A percentile compares a stretch with the other conserved stretches of the same genome.
phyloP scores from a whole-genome alignment of 2,113 vertebrate species.

The Eudyptes chrysolophus region DNA sequence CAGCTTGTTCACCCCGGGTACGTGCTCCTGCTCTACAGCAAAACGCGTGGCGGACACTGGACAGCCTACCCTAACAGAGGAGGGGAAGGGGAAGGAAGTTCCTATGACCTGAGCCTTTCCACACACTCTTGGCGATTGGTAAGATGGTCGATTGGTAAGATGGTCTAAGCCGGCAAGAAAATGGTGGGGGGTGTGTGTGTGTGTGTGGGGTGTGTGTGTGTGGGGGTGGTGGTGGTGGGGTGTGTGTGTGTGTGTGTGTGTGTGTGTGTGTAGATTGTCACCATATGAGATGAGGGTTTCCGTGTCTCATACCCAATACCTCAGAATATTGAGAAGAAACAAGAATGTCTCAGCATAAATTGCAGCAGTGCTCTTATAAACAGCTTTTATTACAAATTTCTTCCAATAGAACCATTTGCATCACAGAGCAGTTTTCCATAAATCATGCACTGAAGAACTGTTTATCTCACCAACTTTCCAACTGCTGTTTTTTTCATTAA shows the following conservation, averaged over 20 bases:
- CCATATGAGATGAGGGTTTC: not conserved
- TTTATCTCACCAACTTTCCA: slow-evolving; percentile 23
- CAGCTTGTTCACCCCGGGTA: not conserved
- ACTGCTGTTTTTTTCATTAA: slow-evolving; percentile 11
- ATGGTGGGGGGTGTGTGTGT: no score
- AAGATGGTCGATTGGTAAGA: no score
- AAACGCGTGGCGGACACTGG: fast-evolving
- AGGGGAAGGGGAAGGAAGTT: not conserved
- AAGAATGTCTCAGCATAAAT: not conserved
- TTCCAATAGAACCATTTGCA: not conserved
- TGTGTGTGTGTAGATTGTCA: not conserved
- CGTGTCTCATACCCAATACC: not conserved
- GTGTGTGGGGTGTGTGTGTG: no score
- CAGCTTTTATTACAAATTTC: not conserved
- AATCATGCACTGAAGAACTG: not conserved
- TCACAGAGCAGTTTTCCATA: not conserved
- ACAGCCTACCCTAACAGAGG: not conserved
- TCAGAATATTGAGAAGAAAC: not conserved
- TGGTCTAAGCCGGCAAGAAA: not conserved
- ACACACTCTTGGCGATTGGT: not conserved
- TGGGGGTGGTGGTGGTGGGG: no score
- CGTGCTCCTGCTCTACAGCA: not conserved
- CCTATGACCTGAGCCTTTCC: not conserved
- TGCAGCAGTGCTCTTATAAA: not conserved
- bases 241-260: no score